These are phyloP conservation scores for Thermophis baileyi DNA, from an alignment of 2,113 vertebrate genomes.

Conservation along the genomic window DNA sequence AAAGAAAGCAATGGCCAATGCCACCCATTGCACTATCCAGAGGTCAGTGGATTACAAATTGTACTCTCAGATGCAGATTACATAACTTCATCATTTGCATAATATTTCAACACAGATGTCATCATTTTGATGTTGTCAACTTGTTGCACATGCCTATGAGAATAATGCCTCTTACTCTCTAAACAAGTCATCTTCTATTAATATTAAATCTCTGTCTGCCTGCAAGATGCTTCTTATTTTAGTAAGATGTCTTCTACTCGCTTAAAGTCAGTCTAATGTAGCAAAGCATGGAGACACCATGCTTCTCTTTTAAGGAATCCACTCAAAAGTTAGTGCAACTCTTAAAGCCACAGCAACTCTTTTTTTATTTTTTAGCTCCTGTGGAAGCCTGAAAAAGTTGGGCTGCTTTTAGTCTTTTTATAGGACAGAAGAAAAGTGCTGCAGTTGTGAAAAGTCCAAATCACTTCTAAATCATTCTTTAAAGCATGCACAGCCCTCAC, in stretches of 20 bases:
- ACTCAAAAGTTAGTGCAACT: not conserved
- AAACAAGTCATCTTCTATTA: not conserved
- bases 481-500: not conserved
- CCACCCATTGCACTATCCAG: not conserved
- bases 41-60: not conserved
- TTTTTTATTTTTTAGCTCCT: not conserved
- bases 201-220: not conserved
- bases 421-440: not conserved
- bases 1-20: not conserved
- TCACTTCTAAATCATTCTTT: not conserved
- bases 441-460: not conserved
- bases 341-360: not conserved
- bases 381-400: not conserved
- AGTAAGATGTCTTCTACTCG: not conserved
- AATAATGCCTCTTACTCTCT: not conserved
- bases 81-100: not conserved
- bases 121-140: not conserved
- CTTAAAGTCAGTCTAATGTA: not conserved
- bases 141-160: not conserved
- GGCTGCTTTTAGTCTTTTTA: not conserved
- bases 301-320: not conserved
- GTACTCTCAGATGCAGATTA: not conserved
- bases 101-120: not conserved
- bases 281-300: not conserved
- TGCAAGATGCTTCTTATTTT: not conserved